Conservation (phyloP, 2,888 invertebrate species). For the Diaprepes abbreviatus region DNA sequence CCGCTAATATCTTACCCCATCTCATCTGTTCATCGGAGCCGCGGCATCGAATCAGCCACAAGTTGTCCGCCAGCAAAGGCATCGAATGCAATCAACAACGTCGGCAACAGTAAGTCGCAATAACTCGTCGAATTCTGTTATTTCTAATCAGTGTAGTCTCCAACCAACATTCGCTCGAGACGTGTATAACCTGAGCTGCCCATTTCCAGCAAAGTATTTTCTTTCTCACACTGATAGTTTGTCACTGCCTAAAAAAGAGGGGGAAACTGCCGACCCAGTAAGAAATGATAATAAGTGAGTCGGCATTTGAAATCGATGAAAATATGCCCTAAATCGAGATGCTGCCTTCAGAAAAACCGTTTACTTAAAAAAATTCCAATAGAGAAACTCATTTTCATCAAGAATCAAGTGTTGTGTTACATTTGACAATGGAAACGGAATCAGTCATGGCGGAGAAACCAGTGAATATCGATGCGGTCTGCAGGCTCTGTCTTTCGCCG, state of each 20-base stretch:
- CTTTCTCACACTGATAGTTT: not conserved
- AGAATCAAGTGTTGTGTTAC: conserved; percentile 3
- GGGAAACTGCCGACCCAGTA: not conserved
- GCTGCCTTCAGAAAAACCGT: not conserved
- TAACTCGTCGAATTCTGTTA: not conserved
- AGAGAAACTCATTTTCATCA: not conserved
- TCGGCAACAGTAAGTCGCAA: not conserved
- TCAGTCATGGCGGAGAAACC: conserved; percentile 25
- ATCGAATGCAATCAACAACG: conserved; percentile 5
- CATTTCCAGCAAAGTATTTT: conserved; percentile 59
- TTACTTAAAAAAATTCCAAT: not conserved
- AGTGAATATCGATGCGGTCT: conserved; percentile 62
- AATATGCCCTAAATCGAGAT: not conserved
- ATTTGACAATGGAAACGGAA: not conserved
- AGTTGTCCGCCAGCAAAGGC: not conserved
- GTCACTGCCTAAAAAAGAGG: conserved; percentile 1
- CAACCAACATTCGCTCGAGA: not conserved
- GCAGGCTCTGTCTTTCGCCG: conserved; percentile 65
- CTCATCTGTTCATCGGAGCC: not conserved
- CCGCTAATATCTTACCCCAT: not conserved
- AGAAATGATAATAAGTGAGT: conserved; percentile 1
- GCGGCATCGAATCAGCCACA: not conserved
- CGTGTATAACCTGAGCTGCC: conserved; percentile 48
- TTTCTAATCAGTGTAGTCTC: not conserved
- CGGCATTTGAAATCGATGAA: conserved; percentile 9